These are phyloP conservation scores for Mamestra configurata DNA, from an alignment of 1,140 invertebrate genomes.

Conservation along the genomic window DNA sequence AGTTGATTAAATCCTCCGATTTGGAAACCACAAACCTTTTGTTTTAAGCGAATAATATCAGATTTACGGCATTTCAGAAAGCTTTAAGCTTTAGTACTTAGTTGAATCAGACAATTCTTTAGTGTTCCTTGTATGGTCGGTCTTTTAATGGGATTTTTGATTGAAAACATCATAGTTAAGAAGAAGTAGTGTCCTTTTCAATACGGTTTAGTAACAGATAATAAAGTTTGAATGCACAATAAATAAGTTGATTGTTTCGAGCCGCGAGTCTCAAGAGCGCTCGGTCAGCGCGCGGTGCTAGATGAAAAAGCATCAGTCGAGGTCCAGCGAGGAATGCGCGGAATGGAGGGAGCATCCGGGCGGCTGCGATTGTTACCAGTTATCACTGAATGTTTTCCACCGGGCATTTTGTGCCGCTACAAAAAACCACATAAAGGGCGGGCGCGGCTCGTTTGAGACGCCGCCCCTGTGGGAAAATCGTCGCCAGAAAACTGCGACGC, in stretches of 20 bases:
- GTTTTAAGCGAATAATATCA: neutral
- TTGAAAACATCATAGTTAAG: neutral
- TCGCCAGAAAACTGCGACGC: constrained; percentile 86
- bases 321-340: constrained; percentile 80
- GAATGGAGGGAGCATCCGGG: constrained; percentile 85
- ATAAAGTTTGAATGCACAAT: constrained; percentile 13
- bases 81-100: neutral
- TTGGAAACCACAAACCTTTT: neutral
- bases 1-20: neutral
- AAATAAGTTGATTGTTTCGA: constrained; percentile 62
- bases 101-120: neutral
- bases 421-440: constrained; percentile 87
- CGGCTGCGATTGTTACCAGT: constrained; percentile 87
- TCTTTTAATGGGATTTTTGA: too few relatives aligned
- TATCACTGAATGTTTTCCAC: constrained; percentile 88
- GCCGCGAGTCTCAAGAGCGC: constrained; percentile 71
- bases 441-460: constrained; percentile 84
- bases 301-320: constrained; percentile 83
- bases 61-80: neutral
- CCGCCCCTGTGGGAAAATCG: constrained; percentile 87
- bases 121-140: neutral
- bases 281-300: constrained; percentile 73
- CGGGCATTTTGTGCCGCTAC: constrained; percentile 83
- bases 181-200: neutral
- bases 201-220: constrained; percentile 9